A percentile compares a stretch with the other conserved stretches of the same genome.
These are phyloP conservation scores for Halesus radiatus DNA, from an alignment of 1,140 invertebrate species.

Conservation along the genomic window DNA sequence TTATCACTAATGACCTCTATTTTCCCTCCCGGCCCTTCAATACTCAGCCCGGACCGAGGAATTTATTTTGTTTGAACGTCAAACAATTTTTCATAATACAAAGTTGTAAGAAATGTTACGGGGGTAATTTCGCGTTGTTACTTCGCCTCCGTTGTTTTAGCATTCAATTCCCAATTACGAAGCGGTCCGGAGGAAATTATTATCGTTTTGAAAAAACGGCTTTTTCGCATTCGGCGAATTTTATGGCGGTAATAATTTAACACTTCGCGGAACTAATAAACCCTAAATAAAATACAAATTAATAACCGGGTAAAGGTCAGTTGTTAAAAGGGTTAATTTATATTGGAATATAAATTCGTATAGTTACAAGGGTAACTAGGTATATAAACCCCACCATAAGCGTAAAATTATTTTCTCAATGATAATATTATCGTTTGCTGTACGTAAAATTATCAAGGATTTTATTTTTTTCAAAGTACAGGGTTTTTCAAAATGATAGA, in stretches of 20 bases:
- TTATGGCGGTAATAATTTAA: background rate
- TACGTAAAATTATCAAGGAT: too few species aligned
- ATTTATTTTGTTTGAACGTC: constrained; percentile 29
- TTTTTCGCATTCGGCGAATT: too few species aligned
- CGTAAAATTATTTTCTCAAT: too few species aligned
- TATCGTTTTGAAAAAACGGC: background rate
- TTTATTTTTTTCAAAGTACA: too few species aligned
- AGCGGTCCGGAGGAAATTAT: background rate
- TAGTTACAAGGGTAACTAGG: too few species aligned
- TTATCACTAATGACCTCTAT: constrained; percentile 32
- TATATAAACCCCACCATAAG: too few species aligned
- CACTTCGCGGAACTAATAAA: background rate
- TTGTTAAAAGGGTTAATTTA: background rate
- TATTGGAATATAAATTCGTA: background rate
- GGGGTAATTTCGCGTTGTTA: constrained; percentile 13
- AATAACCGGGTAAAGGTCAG: background rate
- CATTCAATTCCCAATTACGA: constrained; percentile 19
- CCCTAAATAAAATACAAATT: background rate
- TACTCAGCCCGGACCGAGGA: background rate
- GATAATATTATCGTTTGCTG: too few species aligned
- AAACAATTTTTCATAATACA: constrained; percentile 31
- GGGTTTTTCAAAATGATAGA: too few species aligned
- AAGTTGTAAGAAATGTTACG: constrained; percentile 1
- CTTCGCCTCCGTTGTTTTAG: background rate
- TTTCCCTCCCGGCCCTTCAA: background rate